Base-by-base conservation (phyloP, 2,113 vertebrate genomes). In the Numenius arquata region DNA sequence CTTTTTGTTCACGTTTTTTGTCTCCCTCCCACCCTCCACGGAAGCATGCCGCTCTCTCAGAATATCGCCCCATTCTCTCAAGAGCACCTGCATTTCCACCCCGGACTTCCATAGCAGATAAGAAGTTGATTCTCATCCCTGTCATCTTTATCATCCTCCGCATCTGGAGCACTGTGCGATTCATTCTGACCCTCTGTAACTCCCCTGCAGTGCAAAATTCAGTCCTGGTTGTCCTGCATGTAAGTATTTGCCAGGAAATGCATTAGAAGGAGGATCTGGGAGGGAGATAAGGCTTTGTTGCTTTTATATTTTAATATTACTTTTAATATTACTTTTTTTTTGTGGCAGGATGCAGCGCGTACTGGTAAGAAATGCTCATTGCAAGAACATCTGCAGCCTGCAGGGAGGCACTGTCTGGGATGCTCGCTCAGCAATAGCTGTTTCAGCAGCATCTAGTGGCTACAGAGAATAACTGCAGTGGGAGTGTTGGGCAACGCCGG, bases 81-180 rank as follows among this genome's bases (percentile, higher is more conserved):
- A 97, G 74, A 67, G 95, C 95, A 8, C 96, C 97, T 6, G 81
- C 89, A 2, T 97, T 97, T 12, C 96, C 97, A 43, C 97, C 96
- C n/a, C 97, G 97, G 71, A 65, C 98, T n/a, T 96, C 98, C 26
- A 85, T 98, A 75, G 99, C 99, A 0, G 99, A 99, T 43, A 98
- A 95, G 97, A 99, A 99, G 94, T 97, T 99, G 29, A 97, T 99
- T 12, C 98, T 99, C 95, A 99, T 99, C 94, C 99, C 99, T 0
- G 53, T 99, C 80, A 99, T 99, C 97, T 99, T 99, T 95, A 99
- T 99, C 70, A 50, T 97, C 87, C 98, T 99, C 38, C 99, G 99
- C 17, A 95, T 99, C 84, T 99, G 99, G 99, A 99, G 99, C 98
- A 99, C 99, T 0, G 96, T 99, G 74, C 98, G 99, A 11, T 99